Evolutionary conservation across 2,888 invertebrate species (phyloP).

Genomic region (Xestoiulus laeticollis): DNA sequence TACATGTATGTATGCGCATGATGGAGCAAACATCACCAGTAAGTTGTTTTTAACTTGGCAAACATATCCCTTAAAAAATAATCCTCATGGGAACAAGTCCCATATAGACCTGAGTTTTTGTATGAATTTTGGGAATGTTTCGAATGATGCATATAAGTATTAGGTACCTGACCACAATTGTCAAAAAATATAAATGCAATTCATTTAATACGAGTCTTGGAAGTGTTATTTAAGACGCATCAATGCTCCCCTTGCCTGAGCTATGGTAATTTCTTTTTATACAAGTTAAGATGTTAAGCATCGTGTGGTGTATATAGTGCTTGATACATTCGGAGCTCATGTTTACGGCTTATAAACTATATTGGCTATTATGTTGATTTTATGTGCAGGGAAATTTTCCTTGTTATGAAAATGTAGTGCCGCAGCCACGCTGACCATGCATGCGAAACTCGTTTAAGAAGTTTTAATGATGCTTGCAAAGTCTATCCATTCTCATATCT

Average conservation of each 20-base stretch:
- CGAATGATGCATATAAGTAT: too few relatives aligned
- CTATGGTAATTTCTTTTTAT: not conserved
- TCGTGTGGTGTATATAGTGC: not conserved
- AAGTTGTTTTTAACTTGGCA: not conserved
- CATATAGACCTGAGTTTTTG: too few relatives aligned
- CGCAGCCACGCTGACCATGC: constrained; percentile 38
- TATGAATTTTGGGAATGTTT: too few relatives aligned
- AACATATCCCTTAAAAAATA: too few relatives aligned
- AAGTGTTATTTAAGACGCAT: not conserved
- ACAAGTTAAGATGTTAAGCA: not conserved
- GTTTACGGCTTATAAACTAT: constrained; percentile 7
- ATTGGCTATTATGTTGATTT: constrained; percentile 39
- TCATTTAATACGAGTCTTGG: not conserved
- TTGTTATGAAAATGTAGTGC: not conserved
- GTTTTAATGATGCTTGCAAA: constrained; percentile 48
- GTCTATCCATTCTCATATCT: constrained; percentile 43
- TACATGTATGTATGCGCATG: not conserved
- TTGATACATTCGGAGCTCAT: not conserved
- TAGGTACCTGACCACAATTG: too few relatives aligned
- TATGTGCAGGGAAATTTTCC: not conserved
- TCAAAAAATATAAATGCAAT: not conserved
- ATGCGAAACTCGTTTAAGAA: constrained; percentile 42
- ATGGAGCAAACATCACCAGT: too few relatives aligned
- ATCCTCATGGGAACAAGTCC: too few relatives aligned
- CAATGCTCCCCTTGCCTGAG: not conserved